phyloP scores from a whole-genome alignment of 2,113 vertebrate species.

The Vulpes vulpes region DNA sequence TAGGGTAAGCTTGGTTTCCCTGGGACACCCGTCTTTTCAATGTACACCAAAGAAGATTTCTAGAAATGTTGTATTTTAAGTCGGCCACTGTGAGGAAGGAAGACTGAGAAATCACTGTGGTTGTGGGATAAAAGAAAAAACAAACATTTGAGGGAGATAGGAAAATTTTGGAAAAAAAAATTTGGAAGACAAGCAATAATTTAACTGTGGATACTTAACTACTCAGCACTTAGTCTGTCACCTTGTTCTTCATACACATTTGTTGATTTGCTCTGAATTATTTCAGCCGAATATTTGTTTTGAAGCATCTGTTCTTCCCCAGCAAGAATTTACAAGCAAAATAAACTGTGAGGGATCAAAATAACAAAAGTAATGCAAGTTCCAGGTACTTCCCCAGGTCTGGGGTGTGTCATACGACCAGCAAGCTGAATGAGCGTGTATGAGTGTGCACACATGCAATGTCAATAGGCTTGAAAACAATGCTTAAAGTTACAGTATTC shows the following conservation, averaged over 20 bases:
- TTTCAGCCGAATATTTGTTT: background rate
- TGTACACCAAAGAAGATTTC: conserved; percentile 25
- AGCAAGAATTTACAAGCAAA: conserved; percentile 44
- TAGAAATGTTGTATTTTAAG: conserved; percentile 39
- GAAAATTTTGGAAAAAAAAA: background rate
- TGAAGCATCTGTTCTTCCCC: conserved; percentile 6
- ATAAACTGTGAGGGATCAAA: background rate
- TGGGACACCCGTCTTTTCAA: background rate
- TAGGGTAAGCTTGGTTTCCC: conserved; percentile 52
- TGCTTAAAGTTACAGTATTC: background rate
- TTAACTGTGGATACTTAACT: background rate
- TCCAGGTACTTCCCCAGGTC: background rate
- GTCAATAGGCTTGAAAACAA: background rate
- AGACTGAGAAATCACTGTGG: background rate
- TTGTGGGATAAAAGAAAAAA: background rate
- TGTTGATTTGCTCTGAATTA: conserved; percentile 17
- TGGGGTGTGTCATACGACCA: background rate
- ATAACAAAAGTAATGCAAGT: background rate
- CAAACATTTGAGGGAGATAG: background rate
- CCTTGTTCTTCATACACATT: background rate
- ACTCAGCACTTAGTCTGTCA: background rate
- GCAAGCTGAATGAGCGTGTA: background rate
- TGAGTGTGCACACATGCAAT: background rate
- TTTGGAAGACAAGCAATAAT: background rate
- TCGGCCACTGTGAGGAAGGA: background rate